Evolutionary conservation across 37 sponge, comb jelly and placozoan genomes (phyloP), one percentile per base, ranked within the genome.

Genomic region (Mnemiopsis leidyi): DNA sequence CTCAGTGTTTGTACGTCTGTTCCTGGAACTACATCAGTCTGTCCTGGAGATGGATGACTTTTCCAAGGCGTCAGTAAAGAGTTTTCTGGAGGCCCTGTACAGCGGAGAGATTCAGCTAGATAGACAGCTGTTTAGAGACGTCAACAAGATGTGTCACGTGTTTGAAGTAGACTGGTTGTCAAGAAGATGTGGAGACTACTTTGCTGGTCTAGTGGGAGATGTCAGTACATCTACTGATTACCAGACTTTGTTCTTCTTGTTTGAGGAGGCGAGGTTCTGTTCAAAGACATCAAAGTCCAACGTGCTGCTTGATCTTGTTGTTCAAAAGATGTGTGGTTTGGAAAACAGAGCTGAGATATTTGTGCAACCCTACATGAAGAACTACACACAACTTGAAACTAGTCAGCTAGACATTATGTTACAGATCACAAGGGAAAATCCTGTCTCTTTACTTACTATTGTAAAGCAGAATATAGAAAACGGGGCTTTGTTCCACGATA

Each of bases 101-200:
- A 29, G 31, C 36, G 82, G 82, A 31, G 36, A 79, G 82, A 29
- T 79, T 32, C 36, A 79, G 5, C 36, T 79, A 33, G 29, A 32
- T 1, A 28, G 36, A 21, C 31, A 28, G 9, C 7, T 35, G 29
- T 79, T 79, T 31, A 23, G 82, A 36, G 82, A 79, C 32, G 37
- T 79, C 82, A 79, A 79, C 36, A 79, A 79, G 29, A 16, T 79
- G 21, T 36, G 36, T 35, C 35, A 36, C 29, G 82, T 29, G 3
- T 79, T 79, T 23, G 32, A 79, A 79, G 82, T 79, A 36, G 82
- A 79, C 9, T 79, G 82, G 82, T 29, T 79, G 35, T 18, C 36
- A 29, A 23, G 23, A 31, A 35, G 29, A 35, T 79, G 82, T 33
- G 0, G 20, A 21, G 37, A 33, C 23, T 79, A 79, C 36, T 79